Percentiles rank a stretch among this genome's conserved stretches.
These are phyloP conservation scores for Neuroscelio doddi DNA, from an alignment of 2,888 invertebrate species.

Conservation along the genomic window DNA sequence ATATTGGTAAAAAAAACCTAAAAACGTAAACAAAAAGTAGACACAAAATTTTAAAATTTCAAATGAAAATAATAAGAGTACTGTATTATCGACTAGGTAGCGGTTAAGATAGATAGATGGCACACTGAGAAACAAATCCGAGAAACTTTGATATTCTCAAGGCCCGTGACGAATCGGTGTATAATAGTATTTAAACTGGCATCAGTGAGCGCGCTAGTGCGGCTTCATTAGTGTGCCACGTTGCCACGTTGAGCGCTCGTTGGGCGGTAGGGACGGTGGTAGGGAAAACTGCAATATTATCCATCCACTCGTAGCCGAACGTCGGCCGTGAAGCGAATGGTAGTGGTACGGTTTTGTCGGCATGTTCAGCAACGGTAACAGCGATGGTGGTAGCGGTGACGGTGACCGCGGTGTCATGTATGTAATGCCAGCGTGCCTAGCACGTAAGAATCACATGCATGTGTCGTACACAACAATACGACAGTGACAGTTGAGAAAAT, in stretches of 20 bases:
- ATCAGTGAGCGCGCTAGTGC: no score
- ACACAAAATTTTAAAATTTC: no score
- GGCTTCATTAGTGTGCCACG: background rate
- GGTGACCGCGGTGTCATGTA: constrained; percentile 37
- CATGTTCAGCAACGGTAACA: constrained; percentile 29
- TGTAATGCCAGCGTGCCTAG: constrained; percentile 18
- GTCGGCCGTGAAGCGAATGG: constrained; percentile 26
- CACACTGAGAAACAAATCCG: no score
- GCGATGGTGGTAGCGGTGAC: constrained; percentile 19
- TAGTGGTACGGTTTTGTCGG: constrained; percentile 26
- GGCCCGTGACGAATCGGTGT: no score
- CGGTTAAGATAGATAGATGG: no score
- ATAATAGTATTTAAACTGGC: no score
- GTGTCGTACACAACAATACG: constrained; percentile 22
- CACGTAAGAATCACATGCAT: constrained; percentile 16
- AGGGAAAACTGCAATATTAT: background rate
- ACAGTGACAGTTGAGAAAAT: constrained; percentile 67
- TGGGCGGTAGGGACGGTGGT: background rate
- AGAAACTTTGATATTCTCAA: no score
- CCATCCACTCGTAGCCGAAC: constrained; percentile 36
- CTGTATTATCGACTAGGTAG: no score
- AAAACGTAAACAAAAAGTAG: no score
- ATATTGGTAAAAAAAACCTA: no score
- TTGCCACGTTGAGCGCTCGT: constrained; percentile 8
- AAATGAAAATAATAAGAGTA: no score